Evolutionary conservation across 2,113 vertebrate genomes (phyloP).

Genomic region (Scolopax mira): DNA sequence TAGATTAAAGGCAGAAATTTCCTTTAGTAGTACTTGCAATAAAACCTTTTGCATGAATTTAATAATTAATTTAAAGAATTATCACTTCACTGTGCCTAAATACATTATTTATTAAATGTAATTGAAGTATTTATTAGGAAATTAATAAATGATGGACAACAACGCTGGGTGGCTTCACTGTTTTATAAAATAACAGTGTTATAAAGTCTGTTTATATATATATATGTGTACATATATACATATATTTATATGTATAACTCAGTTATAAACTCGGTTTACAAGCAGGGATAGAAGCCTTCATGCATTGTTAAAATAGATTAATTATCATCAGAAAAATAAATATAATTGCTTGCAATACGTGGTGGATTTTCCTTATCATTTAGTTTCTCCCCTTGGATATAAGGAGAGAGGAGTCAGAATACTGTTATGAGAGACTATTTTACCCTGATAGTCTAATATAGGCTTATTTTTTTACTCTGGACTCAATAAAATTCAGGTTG

Average conservation of each 20-base stretch:
- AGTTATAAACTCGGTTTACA: constrained; percentile 44
- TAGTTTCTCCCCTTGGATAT: neutral
- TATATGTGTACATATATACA: no score
- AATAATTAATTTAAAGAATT: constrained; percentile 83
- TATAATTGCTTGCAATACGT: neutral
- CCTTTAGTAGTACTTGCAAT: constrained; percentile 69
- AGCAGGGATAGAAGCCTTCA: constrained; percentile 23
- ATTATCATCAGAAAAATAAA: neutral
- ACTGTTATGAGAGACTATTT: neutral
- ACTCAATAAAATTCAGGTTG: neutral
- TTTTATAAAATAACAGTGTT: constrained; percentile 58
- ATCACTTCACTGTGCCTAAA: constrained; percentile 71
- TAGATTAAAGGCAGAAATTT: constrained; percentile 76
- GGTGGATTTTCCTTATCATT: neutral
- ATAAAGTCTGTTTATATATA: constrained; percentile 32
- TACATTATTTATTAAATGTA: constrained; percentile 82
- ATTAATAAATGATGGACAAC: constrained; percentile 75
- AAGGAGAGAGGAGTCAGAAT: neutral
- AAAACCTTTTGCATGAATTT: constrained; percentile 74
- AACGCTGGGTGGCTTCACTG: constrained; percentile 37
- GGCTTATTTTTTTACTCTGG: neutral
- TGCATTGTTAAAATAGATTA: constrained; percentile 33
- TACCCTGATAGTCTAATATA: neutral
- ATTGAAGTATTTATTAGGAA: constrained; percentile 82
- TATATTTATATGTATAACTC: neutral